Conservation (phyloP, 1,140 invertebrate species). For the Ptiloglossa arizonensis region DNA sequence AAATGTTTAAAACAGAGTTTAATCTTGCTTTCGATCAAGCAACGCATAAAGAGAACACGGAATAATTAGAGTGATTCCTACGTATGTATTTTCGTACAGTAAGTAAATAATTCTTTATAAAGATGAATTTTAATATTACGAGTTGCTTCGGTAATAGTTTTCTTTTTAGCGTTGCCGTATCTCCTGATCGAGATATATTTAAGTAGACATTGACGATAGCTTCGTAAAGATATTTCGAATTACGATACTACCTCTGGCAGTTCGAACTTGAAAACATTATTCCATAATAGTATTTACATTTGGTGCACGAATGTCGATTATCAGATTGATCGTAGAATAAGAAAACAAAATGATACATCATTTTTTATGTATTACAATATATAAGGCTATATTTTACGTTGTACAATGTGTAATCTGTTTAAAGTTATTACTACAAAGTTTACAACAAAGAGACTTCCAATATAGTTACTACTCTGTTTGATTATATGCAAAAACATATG, state of each 20-base stretch:
- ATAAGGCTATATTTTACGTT: neutral
- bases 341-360: constrained; percentile 15
- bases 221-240: too few species aligned
- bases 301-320: neutral
- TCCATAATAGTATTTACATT: constrained; percentile 2
- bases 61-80: too few species aligned
- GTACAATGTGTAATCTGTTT: neutral
- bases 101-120: neutral
- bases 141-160: neutral
- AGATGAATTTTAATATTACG: neutral
- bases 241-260: neutral
- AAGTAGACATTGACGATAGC: too few species aligned
- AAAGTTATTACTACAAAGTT: constrained; percentile 17
- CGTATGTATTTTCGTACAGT: neutral
- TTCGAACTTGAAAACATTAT: neutral
- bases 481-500: constrained; percentile 8
- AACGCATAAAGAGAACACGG: constrained; percentile 22
- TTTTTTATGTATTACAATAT: constrained; percentile 1
- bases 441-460: neutral
- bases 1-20: constrained; percentile 70
- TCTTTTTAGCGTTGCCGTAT: too few species aligned
- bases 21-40: constrained; percentile 66
- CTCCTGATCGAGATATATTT: too few species aligned
- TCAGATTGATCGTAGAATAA: neutral
- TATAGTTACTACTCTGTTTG: neutral